Evolutionary conservation across 2,888 invertebrate genomes (phyloP), one percentile per base, ranked within the genome.

Genomic region (Drosophila greeni): DNA sequence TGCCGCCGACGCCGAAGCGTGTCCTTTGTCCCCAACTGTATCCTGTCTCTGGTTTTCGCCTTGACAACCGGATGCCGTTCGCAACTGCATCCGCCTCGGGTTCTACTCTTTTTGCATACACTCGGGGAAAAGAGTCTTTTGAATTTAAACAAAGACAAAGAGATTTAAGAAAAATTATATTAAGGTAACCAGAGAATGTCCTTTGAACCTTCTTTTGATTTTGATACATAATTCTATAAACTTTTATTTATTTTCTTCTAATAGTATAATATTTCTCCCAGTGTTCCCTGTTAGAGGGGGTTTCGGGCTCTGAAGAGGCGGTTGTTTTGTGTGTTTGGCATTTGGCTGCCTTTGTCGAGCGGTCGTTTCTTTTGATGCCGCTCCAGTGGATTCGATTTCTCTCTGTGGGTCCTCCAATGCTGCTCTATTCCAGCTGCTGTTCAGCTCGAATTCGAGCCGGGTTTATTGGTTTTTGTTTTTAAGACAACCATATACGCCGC

Each of bases 41-140:
- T 49, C 55, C 52, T 61, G 70, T 52, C 51, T 47, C 43, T 43
- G 42, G 37, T 52, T 55, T 66, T 59, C 33, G 62, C 58, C 79
- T 71, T 82, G 75, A 74, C 85, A 73, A 65, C 61, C 82, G 84
- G 82, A 84, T 65, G 72, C 66, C 67, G 56, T 74, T 73, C 58
- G 74, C 84, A 78, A 62, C 72, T 71, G 76, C 82, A 74, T 75
- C 84, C 75, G 76, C 59, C 64, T 68, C 60, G 62, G 39, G 42
- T 34, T 52, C 76, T 53, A 61, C 60, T 61, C 26, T 18, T n/a
- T 20, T 26, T 7, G 5, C 18, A 24, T 23, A 5, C 62, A 62
- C 49, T 76, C 48, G 23, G 16, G 20, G 11, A 45, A 59, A 37
- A n/a, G 5, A n/a, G 0, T 9, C 2, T 40, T 14, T 23, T 2